Evolutionary conservation across 2,888 invertebrate genomes (phyloP), one percentile per base, ranked within the genome.

Genomic region (Brenthis ino): DNA sequence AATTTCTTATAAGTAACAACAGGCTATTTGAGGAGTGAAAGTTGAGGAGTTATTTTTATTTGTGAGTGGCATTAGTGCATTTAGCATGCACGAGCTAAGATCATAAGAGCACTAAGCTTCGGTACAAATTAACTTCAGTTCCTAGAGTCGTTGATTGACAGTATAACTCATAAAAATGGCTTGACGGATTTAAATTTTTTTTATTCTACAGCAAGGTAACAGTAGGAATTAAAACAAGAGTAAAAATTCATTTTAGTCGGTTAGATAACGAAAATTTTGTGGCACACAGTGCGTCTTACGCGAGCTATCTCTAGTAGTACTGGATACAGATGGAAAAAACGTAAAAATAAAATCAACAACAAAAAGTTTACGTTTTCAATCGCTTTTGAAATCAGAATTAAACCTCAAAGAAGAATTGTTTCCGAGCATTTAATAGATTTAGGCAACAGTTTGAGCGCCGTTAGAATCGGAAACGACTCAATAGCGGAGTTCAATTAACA

Each of bases 401-500:
- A 48, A 48, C 4, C 1, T 24, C 48, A 11, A 50, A 20, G 16
- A 3, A 53, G 53, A 16, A 53, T 53, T 37, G 37, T 63, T 63
- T 20, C 37, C 33, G 16, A 63, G 33, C 63, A 37, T 63, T 63
- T 63, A 63, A 43, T 24, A 63, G 61, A 63, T 63, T 53, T 63
- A 37, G 43, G 43, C 43, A 51, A 63, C 16, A 43, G 28, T 47
- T 37, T 33, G 63, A 66, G 57, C 47, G 63, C 47, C 56, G 67
- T 66, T 64, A 53, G 55, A 65, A 51, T 67, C 50, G 48, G 61
- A 67, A 70, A 60, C 65, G 66, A 64, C 54, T 71, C 68, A 71
- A 71, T 71, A 65, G 55, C 68, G 71, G 50, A 55, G 56, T 66
- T 66, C 65, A 65, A 65, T 71, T 70, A 65, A 65, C 65, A 24